Evolutionary conservation across 2,113 vertebrate genomes (phyloP), one percentile per base, ranked within the genome.

Genomic region (Istiophorus platypterus): DNA sequence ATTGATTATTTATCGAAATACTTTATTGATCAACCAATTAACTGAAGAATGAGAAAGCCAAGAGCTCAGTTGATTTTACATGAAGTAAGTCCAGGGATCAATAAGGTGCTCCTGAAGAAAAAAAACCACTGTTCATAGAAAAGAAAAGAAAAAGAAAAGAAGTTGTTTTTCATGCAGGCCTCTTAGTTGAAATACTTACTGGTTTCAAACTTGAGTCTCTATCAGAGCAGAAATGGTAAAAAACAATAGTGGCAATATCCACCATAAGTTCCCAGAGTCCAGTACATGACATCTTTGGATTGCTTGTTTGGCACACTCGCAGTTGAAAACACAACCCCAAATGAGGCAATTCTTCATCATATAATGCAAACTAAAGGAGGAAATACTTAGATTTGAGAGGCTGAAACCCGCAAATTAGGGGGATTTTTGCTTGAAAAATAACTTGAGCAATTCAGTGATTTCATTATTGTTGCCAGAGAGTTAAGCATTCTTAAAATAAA

Each of bases 1-100:
- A 68, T 24, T 54, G 49, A 67, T 69, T 69, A 14, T 52, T 81
- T 67, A 6, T 31, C 20, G 7, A 11, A 56, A 72, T 7, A 57
- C 22, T 31, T 27, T 27, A 17, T 54, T 17, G 12, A 62, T 51
- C 20, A 41, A n/a, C 9, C 15, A 27, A n/a, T 27, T 26, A 15
- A 34, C 18, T 61, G 18, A 70, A 62, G 37, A 64, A 20, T 34
- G 18, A 62, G 17, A 29, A 37, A 29, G 26, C 27, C 15, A 51
- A 69, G 7, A 26, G 10, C 12, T 47, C 26, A n/a, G 26, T 34
- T 45, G 24, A 34, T 72, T 29, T n/a, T 17, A 59, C 39, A 9
- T 31, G 18, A 7, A 11, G 4, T 54, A 58, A 42, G 9, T 58
- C 4, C 34, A 41, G 15, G n/a, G 41, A 29, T 27, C 26, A 17